Evolutionary conservation across 1,140 invertebrate genomes (phyloP).

Genomic region (Temnothorax longispinosus): DNA sequence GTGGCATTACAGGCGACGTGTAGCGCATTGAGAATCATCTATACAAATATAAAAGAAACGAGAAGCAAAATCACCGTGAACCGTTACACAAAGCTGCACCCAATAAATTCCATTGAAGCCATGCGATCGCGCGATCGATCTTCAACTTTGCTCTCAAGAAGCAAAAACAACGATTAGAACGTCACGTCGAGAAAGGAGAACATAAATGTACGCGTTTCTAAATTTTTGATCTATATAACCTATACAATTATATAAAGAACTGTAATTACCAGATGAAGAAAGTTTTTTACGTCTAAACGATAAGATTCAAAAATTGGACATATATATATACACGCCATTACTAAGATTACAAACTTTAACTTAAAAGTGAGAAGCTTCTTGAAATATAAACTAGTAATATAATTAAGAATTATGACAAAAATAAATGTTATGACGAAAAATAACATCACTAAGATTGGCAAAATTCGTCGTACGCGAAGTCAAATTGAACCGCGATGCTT

Average conservation of each 20-base stretch:
- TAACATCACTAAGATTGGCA: neutral
- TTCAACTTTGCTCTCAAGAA: neutral
- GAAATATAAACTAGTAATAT: neutral
- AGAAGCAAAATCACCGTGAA: neutral
- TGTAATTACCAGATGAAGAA: neutral
- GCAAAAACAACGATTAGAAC: neutral
- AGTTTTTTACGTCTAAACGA: neutral
- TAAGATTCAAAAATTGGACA: neutral
- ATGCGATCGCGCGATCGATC: constrained; percentile 19
- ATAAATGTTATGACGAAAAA: neutral
- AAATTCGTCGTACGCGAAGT: constrained; percentile 33
- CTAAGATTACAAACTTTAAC: neutral
- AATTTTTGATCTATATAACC: neutral
- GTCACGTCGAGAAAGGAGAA: neutral
- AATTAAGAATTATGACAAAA: neutral
- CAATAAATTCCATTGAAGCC: constrained; percentile 60
- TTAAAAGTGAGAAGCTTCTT: neutral
- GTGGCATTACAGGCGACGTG: neutral
- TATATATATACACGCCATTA: neutral
- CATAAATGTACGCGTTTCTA: neutral
- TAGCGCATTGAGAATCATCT: constrained; percentile 29
- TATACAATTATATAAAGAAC: neutral
- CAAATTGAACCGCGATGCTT: constrained; percentile 7
- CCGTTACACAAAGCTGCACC: constrained; percentile 42
- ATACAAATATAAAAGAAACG: neutral